A percentile compares a stretch with the other conserved stretches of the same genome.
These are phyloP conservation scores for Bovichtus variegatus DNA, from an alignment of 2,797 vertebrate species.

Conservation along the genomic window DNA sequence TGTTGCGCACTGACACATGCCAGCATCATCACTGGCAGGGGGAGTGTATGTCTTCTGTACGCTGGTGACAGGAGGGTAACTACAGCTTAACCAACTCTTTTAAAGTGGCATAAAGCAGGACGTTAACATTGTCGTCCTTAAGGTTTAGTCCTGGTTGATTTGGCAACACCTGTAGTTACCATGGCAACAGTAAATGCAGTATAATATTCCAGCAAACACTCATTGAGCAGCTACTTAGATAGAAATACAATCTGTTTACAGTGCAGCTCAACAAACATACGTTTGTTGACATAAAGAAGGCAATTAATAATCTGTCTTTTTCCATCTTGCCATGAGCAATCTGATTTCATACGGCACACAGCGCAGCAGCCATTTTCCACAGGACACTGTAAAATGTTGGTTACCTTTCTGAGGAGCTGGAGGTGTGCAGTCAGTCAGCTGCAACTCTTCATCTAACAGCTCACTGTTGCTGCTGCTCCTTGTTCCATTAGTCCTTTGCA, in stretches of 20 bases:
- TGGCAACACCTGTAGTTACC: neutral
- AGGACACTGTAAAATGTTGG: neutral
- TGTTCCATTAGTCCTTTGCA: too few species aligned
- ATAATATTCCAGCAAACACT: neutral
- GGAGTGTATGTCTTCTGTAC: too few species aligned
- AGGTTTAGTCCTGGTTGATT: neutral
- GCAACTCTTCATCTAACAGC: neutral
- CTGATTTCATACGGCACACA: neutral
- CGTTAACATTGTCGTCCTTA: neutral
- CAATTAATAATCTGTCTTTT: neutral
- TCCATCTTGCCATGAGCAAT: neutral
- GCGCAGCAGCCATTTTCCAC: neutral
- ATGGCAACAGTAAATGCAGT: neutral
- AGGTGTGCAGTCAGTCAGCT: neutral
- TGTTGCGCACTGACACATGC: constrained; percentile 46
- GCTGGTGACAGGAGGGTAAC: neutral
- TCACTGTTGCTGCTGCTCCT: neutral
- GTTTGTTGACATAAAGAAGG: neutral
- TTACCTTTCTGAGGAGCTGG: neutral
- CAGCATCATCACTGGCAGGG: constrained; percentile 9
- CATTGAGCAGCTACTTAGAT: constrained; percentile 2
- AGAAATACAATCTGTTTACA: constrained; percentile 5
- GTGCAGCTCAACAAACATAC: neutral
- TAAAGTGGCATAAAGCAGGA: neutral
- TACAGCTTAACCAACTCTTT: neutral